phyloP scores from a whole-genome alignment of 2,888 invertebrate species.

The Dryococelus australis region DNA sequence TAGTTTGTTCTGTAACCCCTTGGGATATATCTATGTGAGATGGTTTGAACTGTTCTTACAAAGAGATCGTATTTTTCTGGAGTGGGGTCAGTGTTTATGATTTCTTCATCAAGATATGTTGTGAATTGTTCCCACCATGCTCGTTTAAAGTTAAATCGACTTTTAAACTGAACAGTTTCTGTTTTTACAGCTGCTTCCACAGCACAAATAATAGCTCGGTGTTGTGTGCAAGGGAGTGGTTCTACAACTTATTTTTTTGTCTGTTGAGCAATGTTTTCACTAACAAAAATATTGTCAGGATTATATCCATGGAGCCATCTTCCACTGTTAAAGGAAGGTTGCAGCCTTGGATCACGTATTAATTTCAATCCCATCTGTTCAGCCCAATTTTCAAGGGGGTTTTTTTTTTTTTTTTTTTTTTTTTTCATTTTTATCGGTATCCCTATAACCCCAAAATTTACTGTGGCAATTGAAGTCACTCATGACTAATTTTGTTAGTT shows the following conservation, averaged over 20 bases:
- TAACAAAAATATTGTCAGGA: not conserved
- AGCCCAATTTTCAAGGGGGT: conserved; percentile 35
- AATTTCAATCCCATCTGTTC: conserved; percentile 33
- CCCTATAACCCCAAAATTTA: conserved; percentile 39
- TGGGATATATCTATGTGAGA: too few species aligned
- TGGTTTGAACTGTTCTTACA: too few species aligned
- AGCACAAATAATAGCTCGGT: conserved; percentile 28
- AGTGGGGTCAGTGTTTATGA: too few species aligned
- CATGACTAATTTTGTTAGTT: conserved; percentile 32
- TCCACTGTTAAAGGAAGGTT: conserved; percentile 37
- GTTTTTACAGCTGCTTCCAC: conserved; percentile 33
- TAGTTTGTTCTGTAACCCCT: too few species aligned
- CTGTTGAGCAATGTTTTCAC: not conserved
- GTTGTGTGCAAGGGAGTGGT: conserved; percentile 33
- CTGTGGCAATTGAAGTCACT: conserved; percentile 41
- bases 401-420: too few species aligned
- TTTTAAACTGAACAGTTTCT: conserved; percentile 28
- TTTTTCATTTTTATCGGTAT: not conserved
- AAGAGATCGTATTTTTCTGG: too few species aligned
- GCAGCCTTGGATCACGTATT: conserved; percentile 32
- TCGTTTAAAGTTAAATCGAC: too few species aligned
- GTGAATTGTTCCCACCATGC: too few species aligned
- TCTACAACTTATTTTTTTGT: not conserved
- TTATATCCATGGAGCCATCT: conserved; percentile 21
- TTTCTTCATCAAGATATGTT: too few species aligned